Conservation (phyloP, 2,113 vertebrate species). For the Chelonoidis abingdonii region DNA sequence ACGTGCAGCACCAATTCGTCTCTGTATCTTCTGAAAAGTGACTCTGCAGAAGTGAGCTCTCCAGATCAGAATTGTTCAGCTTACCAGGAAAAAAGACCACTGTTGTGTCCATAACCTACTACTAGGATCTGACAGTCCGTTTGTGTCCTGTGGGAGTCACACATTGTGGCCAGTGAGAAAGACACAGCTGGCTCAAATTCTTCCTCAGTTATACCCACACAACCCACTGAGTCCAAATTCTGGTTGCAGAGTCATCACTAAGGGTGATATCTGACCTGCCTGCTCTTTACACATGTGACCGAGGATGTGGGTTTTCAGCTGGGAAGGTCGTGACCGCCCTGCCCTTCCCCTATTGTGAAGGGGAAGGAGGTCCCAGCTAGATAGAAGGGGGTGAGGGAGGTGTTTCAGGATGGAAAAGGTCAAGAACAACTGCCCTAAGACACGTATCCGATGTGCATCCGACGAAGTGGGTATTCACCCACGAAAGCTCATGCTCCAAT, state of each 20-base stretch:
- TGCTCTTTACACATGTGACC: neutral
- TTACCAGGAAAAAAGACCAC: too few relatives aligned
- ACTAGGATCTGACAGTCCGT: neutral
- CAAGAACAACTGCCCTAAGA: neutral
- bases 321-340: neutral
- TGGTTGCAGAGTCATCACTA: neutral
- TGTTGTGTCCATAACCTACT: too few relatives aligned
- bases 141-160: neutral
- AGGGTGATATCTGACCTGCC: neutral
- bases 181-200: neutral
- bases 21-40: too few relatives aligned
- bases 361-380: neutral
- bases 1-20: too few relatives aligned
- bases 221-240: neutral
- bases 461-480: too few relatives aligned
- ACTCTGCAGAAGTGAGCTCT: too few relatives aligned
- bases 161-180: neutral
- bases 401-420: neutral
- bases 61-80: too few relatives aligned
- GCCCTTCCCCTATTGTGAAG: neutral
- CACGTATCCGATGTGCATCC: neutral
- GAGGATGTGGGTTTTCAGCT: neutral
- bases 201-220: neutral
- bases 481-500: too few relatives aligned
- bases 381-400: neutral